These are phyloP conservation scores for Mythimna impura DNA, from an alignment of 2,888 invertebrate genomes.

Conservation along the genomic window DNA sequence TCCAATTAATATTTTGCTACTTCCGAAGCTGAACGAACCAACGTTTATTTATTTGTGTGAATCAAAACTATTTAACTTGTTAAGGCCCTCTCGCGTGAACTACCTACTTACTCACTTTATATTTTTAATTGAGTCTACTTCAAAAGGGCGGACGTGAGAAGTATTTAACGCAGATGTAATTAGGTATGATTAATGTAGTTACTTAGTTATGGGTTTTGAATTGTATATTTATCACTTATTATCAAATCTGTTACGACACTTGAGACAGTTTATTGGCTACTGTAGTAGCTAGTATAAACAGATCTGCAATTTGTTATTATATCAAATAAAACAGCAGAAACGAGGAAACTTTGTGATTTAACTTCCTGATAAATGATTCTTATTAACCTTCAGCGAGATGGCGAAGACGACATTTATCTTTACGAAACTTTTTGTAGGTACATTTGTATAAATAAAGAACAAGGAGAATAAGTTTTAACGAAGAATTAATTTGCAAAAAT, in stretches of 20 bases:
- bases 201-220: slow-evolving; percentile 2
- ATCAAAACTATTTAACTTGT: slow-evolving; percentile 31
- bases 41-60: slow-evolving; percentile 60
- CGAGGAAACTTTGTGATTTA: slow-evolving; percentile 60
- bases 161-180: slow-evolving; percentile 20
- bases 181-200: neutral
- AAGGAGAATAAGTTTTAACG: slow-evolving; percentile 33
- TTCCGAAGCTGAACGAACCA: slow-evolving; percentile 42
- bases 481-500: slow-evolving; percentile 33
- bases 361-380: slow-evolving; percentile 63
- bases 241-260: slow-evolving; percentile 2
- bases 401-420: slow-evolving; percentile 56
- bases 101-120: slow-evolving; percentile 3
- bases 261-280: too few species aligned
- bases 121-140: slow-evolving; percentile 34
- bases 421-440: slow-evolving; percentile 46
- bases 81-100: slow-evolving; percentile 5
- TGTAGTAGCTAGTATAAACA: slow-evolving; percentile 17
- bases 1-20: slow-evolving; percentile 72
- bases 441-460: slow-evolving; percentile 29
- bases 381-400: slow-evolving; percentile 60
- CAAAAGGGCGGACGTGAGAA: slow-evolving; percentile 8
- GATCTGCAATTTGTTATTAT: slow-evolving; percentile 45
- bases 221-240: slow-evolving; percentile 2
- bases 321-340: slow-evolving; percentile 52